phyloP scores from a whole-genome alignment of 2,113 vertebrate genomes.

The Columba janthina region DNA sequence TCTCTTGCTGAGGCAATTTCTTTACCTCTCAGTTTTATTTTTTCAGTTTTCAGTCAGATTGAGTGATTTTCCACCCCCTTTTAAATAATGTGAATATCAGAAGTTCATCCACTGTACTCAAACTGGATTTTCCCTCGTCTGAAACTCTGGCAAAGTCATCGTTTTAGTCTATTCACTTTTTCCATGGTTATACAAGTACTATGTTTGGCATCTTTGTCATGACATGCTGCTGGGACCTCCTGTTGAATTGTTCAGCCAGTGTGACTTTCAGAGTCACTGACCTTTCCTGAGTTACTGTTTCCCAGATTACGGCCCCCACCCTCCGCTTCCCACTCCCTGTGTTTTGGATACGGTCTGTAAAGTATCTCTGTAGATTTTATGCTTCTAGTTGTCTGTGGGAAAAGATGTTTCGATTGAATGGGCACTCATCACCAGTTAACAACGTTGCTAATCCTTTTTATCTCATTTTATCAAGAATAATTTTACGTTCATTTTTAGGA shows the following conservation, averaged over 20 bases:
- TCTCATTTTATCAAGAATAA: background rate
- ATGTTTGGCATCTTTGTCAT: background rate
- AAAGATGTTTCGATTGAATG: background rate
- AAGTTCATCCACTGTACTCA: background rate
- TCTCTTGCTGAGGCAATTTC: background rate
- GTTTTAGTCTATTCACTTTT: background rate
- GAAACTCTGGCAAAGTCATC: background rate
- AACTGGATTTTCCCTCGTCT: background rate
- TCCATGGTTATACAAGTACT: background rate
- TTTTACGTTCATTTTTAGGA: background rate
- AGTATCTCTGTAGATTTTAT: background rate
- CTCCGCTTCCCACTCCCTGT: background rate
- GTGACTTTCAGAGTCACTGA: background rate
- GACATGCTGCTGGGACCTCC: background rate
- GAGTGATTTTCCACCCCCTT: background rate
- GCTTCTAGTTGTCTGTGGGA: background rate
- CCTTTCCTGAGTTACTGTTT: background rate
- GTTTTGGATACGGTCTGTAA: background rate
- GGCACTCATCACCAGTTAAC: background rate
- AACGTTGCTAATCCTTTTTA: background rate
- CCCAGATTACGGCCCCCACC: background rate
- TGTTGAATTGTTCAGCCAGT: background rate
- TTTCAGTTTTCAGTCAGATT: background rate
- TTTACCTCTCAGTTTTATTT: background rate
- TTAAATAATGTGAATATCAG: background rate